Conservation (phyloP, 1,140 invertebrate species). For the Orchestia grillus region DNA sequence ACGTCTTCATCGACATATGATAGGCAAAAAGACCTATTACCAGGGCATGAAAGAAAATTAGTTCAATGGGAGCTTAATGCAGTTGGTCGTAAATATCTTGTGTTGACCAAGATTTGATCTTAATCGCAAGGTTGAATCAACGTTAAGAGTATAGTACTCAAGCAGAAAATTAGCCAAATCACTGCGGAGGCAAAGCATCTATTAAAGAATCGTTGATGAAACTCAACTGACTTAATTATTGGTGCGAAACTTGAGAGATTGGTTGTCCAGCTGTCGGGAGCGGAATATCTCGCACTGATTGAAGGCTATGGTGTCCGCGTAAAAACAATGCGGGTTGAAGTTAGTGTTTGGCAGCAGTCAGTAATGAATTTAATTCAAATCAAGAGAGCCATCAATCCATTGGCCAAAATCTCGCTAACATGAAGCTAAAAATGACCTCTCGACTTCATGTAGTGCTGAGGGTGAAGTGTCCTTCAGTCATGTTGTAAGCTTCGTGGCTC, state of each 20-base stretch:
- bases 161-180: background rate
- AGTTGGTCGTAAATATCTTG: background rate
- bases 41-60: background rate
- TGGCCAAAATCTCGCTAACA: too few species aligned
- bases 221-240: background rate
- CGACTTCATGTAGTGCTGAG: too few species aligned
- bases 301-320: background rate
- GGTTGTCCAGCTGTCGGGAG: background rate
- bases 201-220: background rate
- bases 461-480: too few species aligned
- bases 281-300: background rate
- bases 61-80: background rate
- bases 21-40: background rate
- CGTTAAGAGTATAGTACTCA: background rate
- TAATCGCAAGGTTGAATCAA: background rate
- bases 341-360: too few species aligned
- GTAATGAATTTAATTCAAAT: too few species aligned
- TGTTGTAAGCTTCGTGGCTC: too few species aligned
- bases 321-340: too few species aligned
- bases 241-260: background rate
- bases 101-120: conserved; percentile 6
- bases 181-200: background rate
- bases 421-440: too few species aligned
- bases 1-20: conserved; percentile 23
- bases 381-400: too few species aligned